A percentile compares a stretch with the other conserved stretches of the same genome.
Conservation (phyloP, 2,888 invertebrate genomes). For the Gryllus longicercus region DNA sequence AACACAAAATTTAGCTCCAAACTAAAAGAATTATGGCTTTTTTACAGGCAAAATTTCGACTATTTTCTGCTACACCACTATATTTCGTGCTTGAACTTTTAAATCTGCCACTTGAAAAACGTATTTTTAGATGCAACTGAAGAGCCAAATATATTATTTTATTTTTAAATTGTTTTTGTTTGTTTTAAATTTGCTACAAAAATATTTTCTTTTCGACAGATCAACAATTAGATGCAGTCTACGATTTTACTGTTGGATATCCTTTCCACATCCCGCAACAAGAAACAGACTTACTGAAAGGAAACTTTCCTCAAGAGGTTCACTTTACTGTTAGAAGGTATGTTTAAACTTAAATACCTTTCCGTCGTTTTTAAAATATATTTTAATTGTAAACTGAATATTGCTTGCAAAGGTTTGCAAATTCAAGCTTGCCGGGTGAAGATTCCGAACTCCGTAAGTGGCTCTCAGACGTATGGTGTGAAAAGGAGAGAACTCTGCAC, state of each 20-base stretch:
- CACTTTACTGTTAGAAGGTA: conserved; percentile 72
- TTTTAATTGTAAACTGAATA: conserved; percentile 23
- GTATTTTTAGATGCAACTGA: no score
- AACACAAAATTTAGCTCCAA: no score
- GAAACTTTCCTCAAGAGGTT: conserved; percentile 69
- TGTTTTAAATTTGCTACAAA: background rate
- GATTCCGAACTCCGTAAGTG: conserved; percentile 59
- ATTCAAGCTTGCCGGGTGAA: conserved; percentile 51
- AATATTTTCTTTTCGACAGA: conserved; percentile 42
- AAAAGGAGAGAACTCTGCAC: conserved; percentile 61
- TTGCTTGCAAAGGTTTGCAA: background rate
- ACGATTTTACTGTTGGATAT: conserved; percentile 83
- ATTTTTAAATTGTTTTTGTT: no score
- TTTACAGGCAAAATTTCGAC: no score
- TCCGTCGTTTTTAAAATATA: background rate
- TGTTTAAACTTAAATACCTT: conserved; percentile 20
- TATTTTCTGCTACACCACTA: no score
- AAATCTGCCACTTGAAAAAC: no score
- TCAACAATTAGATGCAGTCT: conserved; percentile 68
- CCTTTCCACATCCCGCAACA: conserved; percentile 71
- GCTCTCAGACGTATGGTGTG: conserved; percentile 63
- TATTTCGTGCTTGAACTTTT: no score
- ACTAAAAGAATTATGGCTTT: no score
- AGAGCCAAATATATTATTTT: no score
- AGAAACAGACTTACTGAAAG: conserved; percentile 66